Evolutionary conservation across 2,113 vertebrate species (phyloP).

Genomic region (Aldabrachelys gigantea): DNA sequence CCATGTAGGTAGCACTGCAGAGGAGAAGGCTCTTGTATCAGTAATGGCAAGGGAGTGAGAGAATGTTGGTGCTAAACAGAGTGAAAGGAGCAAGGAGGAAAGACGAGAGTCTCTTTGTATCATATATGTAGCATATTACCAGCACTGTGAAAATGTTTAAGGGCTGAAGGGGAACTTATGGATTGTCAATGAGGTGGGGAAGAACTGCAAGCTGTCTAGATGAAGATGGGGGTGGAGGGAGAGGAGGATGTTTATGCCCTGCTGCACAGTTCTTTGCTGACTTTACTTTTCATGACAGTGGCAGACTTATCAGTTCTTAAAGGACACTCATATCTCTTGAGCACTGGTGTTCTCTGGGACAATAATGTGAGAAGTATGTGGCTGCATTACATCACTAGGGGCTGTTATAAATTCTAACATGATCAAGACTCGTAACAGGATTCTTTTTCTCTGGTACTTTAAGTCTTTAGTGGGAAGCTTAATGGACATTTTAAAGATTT

Average conservation of each 20-base stretch:
- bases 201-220: neutral
- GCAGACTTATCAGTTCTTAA: neutral
- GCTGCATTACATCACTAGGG: neutral
- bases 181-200: neutral
- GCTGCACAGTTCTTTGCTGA: neutral
- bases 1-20: neutral
- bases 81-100: neutral
- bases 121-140: neutral
- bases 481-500: neutral
- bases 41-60: neutral
- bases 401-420: neutral
- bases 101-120: neutral
- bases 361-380: neutral
- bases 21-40: neutral
- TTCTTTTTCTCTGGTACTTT: neutral
- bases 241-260: fast-evolving
- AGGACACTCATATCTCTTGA: neutral
- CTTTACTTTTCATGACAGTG: neutral
- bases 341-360: neutral
- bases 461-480: neutral
- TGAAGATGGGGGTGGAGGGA: neutral
- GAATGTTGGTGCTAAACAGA: neutral
- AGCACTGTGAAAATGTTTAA: neutral
- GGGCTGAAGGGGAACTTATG: neutral
- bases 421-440: neutral